Evolutionary conservation across 2,888 invertebrate species (phyloP), one percentile per base, ranked within the genome.

Genomic region (Helleia helle): DNA sequence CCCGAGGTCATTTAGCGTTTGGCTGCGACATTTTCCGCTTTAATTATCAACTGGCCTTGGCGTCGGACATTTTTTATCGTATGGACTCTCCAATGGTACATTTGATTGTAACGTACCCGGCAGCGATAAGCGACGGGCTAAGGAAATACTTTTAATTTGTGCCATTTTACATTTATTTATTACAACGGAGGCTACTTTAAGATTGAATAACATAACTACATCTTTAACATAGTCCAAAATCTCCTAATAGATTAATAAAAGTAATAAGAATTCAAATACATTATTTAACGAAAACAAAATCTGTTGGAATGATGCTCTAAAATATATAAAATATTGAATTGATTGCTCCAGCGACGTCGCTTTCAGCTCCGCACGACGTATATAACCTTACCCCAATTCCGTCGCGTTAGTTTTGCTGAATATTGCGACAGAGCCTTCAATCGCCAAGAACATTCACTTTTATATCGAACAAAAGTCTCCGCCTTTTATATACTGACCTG

Each of bases 331-430:
- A 31, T 17, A 31, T 18, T 18, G 15, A 8, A 34, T 12, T 12
- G 22, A 22, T 34, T 12, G 34, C 34, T 11, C 17, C 55, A 52
- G 49, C 56, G 61, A 65, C 59, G 59, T 15, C 25, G 12, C 24
- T 24, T 8, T 14, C 31, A 11, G 31, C 25, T 40, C 30, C 6
- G 31, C 31, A 11, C 40, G 5, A 31, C 28, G 29, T 38, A 29
- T 63, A 59, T 54, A 72, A 62, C 77, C 76, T 76, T 71, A 74
- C 65, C 58, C 68, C 52, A 55, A 66, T 66, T 59, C 58, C 58
- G 64, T 55, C 56, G 54, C 62, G 63, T 59, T 58, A 52, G 62
- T 67, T 67, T 59, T 59, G 26, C 31, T 31, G 40, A 40, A 40
- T 34, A 26, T 40, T 40, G 31, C 59, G 56, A 58, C 51, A 51